These are phyloP conservation scores for Aspidiotus destructor DNA, from an alignment of 2,888 invertebrate genomes.

Conservation along the genomic window DNA sequence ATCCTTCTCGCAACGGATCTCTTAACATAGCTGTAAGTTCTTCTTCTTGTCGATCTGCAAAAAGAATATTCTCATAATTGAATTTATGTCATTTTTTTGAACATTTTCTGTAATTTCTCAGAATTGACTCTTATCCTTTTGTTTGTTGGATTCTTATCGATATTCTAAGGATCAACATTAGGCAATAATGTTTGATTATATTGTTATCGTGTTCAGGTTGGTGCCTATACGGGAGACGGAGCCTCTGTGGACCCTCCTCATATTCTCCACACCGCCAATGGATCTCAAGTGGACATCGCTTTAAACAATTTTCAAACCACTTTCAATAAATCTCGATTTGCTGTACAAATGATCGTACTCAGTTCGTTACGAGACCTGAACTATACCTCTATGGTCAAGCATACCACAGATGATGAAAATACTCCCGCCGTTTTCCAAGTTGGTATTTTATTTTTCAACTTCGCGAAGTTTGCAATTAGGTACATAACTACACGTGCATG, in stretches of 20 bases:
- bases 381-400: constrained; percentile 45
- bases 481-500: too few species aligned
- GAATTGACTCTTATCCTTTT: not conserved
- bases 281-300: constrained; percentile 53
- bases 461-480: too few species aligned
- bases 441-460: constrained; percentile 34
- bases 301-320: constrained; percentile 47
- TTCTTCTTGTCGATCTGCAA: too few species aligned
- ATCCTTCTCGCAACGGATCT: too few species aligned
- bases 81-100: too few species aligned
- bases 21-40: too few species aligned
- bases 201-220: constrained; percentile 23
- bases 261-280: constrained; percentile 56
- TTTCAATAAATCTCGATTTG: constrained; percentile 52
- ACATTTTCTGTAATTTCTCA: not conserved
- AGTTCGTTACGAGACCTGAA: constrained; percentile 43
- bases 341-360: constrained; percentile 49
- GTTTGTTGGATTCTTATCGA: too few species aligned
- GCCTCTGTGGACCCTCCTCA: constrained; percentile 52
- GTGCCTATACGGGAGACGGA: constrained; percentile 38
- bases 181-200: not conserved
- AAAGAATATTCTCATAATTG: too few species aligned
- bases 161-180: too few species aligned
- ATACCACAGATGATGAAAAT: constrained; percentile 61
- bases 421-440: constrained; percentile 66